A percentile compares a stretch with the other conserved stretches of the same genome.
Evolutionary conservation across 2,888 invertebrate genomes (phyloP).

Genomic region (Drosophila sordidapex): DNA sequence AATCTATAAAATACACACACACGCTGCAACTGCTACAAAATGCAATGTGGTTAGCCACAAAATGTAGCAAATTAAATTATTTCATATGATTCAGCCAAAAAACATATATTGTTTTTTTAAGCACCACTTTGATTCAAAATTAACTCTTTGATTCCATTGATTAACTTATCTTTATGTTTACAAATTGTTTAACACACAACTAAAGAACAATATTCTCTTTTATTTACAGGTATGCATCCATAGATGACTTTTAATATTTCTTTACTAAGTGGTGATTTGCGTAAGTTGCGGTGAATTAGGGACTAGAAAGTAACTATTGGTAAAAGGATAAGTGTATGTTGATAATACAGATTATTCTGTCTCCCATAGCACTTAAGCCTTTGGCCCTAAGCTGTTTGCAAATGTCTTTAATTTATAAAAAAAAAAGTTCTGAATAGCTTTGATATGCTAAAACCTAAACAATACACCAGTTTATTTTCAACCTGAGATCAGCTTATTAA

Average conservation of each 20-base stretch:
- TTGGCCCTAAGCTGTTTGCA: neutral
- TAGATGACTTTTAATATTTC: constrained; percentile 1
- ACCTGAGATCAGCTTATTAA: neutral
- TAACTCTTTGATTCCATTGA: constrained; percentile 3
- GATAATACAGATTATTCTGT: neutral
- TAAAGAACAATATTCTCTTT: constrained; percentile 14
- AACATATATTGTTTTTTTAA: constrained; percentile 10
- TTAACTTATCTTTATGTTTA: constrained; percentile 1
- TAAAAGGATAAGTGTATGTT: neutral
- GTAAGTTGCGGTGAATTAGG: neutral
- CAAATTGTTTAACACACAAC: constrained; percentile 12
- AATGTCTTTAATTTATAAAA: neutral
- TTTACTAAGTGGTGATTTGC: neutral
- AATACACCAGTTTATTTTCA: neutral
- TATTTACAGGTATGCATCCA: constrained; percentile 47
- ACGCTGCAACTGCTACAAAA: constrained; percentile 28
- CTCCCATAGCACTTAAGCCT: neutral
- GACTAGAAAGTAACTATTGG: neutral
- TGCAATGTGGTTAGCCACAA: constrained; percentile 66
- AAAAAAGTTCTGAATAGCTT: neutral
- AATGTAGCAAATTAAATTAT: constrained; percentile 69
- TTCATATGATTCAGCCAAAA: constrained; percentile 28
- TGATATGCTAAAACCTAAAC: neutral
- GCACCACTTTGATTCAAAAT: constrained; percentile 17
- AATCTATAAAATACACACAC: constrained; percentile 18